Percentiles rank a stretch among this genome's conserved stretches.
Evolutionary conservation across 2,888 invertebrate species (phyloP).

Genomic region (Drosophila quinaria): DNA sequence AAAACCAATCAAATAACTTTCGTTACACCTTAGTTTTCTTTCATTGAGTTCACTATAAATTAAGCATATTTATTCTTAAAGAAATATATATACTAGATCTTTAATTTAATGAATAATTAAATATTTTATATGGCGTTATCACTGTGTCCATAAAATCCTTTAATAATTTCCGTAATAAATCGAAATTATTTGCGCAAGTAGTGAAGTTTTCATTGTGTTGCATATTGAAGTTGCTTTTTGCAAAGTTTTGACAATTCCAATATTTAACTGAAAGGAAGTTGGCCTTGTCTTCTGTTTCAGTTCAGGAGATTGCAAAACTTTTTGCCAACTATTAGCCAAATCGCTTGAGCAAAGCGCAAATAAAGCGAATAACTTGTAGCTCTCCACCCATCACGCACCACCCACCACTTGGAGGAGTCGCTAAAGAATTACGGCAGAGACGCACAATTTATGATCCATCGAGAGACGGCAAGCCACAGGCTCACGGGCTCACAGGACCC

Average conservation of each 20-base stretch:
- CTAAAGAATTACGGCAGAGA: conserved; percentile 69
- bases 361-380: conserved; percentile 74
- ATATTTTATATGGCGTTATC: neutral
- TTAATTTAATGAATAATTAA: neutral
- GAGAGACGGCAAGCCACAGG: conserved; percentile 28
- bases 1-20: conserved; percentile 7
- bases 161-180: conserved; percentile 28
- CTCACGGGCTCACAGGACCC: neutral
- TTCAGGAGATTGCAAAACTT: conserved; percentile 48
- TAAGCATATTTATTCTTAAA: no score
- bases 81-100: neutral
- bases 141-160: neutral
- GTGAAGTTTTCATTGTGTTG: conserved; percentile 30
- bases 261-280: conserved; percentile 64
- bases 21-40: neutral
- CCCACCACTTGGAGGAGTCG: conserved; percentile 21
- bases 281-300: conserved; percentile 36
- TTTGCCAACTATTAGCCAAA: conserved; percentile 74
- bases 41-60: neutral
- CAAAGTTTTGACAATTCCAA: conserved; percentile 69
- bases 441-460: conserved; percentile 77
- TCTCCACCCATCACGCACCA: neutral
- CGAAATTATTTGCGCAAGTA: conserved; percentile 22
- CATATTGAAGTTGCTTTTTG: conserved; percentile 49
- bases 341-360: conserved; percentile 64